These are phyloP conservation scores for Lasioglossum albipes DNA, from an alignment of 1,140 invertebrate species.

Conservation along the genomic window DNA sequence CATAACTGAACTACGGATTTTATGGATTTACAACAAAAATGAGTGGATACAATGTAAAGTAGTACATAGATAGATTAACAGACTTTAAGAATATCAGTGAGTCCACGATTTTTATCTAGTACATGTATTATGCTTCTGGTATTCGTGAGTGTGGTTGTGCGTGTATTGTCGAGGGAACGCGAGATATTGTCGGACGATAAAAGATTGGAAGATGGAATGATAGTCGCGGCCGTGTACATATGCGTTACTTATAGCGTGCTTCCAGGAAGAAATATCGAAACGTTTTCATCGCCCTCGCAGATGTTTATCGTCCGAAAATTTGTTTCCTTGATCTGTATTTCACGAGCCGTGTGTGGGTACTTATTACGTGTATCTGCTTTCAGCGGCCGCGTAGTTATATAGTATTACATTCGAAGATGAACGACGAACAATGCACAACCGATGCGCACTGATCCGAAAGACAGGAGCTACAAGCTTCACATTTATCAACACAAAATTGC, in stretches of 20 bases:
- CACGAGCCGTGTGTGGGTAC: background rate
- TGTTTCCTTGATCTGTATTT: conserved; percentile 11
- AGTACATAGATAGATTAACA: too few relatives aligned
- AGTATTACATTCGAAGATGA: background rate
- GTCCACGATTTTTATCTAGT: background rate
- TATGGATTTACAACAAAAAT: too few relatives aligned
- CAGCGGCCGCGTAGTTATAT: background rate
- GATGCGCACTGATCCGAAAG: too few relatives aligned
- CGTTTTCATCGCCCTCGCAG: conserved; percentile 24
- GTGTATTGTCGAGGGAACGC: background rate
- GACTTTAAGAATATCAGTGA: too few relatives aligned
- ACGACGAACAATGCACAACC: background rate
- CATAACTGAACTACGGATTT: too few relatives aligned
- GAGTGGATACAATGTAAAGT: too few relatives aligned
- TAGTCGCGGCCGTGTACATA: conserved; percentile 1
- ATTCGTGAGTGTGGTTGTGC: background rate
- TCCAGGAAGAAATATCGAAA: conserved; percentile 19
- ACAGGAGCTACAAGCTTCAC: too few relatives aligned
- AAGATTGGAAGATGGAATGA: conserved; percentile 14
- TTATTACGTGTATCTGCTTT: conserved; percentile 23
- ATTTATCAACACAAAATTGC: too few relatives aligned
- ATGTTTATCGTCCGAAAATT: conserved; percentile 18
- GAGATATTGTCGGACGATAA: conserved; percentile 1
- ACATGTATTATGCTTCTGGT: background rate
- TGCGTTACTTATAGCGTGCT: conserved; percentile 7